Percentiles rank a stretch among this genome's conserved stretches.
Conservation (phyloP, 2,113 vertebrate genomes). For the Carettochelys insculpta region DNA sequence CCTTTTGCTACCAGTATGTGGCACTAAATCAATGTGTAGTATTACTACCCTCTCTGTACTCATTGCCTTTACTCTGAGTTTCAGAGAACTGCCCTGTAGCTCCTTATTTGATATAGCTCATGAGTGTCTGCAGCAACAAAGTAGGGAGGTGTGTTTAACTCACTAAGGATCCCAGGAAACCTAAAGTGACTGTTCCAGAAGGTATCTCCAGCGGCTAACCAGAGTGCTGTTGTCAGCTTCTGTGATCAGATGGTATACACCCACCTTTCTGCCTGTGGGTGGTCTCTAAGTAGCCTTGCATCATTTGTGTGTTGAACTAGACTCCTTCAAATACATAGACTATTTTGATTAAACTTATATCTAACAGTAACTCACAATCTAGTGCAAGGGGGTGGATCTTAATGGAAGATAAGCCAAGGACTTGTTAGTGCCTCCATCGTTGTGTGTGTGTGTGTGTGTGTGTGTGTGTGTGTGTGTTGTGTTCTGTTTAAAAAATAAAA, state of each 20-base stretch:
- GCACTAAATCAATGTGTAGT: not conserved
- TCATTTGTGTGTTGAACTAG: not conserved
- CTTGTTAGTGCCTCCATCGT: not conserved
- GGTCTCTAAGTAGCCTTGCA: not conserved
- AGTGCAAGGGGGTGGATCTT: not conserved
- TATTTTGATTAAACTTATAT: not conserved
- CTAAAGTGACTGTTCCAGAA: not conserved
- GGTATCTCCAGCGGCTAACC: not conserved
- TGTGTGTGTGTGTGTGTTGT: not conserved
- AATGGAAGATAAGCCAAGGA: not conserved
- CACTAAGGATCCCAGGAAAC: not conserved
- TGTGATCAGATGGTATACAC: not conserved
- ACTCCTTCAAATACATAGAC: not conserved
- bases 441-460: too few relatives aligned
- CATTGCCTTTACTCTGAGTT: not conserved
- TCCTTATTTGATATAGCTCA: not conserved
- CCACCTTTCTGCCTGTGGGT: not conserved
- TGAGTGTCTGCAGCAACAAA: not conserved
- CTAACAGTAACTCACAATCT: not conserved
- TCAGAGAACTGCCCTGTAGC: too few relatives aligned
- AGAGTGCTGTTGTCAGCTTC: not conserved
- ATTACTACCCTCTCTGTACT: not conserved
- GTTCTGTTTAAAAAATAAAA: not conserved
- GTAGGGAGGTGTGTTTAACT: not conserved
- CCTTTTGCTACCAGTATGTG: not conserved